phyloP scores from a whole-genome alignment of 2,888 invertebrate genomes.

The Kryphioiulus occultus region DNA sequence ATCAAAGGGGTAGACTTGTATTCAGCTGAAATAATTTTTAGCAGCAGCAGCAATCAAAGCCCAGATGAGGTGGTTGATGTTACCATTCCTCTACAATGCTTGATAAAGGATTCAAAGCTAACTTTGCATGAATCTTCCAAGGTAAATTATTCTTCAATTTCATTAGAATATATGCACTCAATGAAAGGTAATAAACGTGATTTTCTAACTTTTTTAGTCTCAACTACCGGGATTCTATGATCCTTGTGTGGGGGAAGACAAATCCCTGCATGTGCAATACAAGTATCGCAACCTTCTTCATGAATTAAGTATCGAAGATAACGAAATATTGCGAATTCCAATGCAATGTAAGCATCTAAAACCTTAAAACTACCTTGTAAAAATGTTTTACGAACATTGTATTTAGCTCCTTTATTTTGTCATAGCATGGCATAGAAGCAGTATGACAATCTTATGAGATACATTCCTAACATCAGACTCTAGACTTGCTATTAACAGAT shows the following conservation, averaged over 20 bases:
- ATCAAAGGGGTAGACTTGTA: background rate
- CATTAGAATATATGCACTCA: constrained; percentile 47
- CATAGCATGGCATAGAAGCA: too few relatives aligned
- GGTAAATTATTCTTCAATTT: constrained; percentile 66
- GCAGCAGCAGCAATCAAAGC: background rate
- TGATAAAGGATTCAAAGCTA: constrained; percentile 89
- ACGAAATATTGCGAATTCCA: constrained; percentile 80
- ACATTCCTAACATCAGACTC: too few relatives aligned
- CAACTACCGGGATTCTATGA: constrained; percentile 97
- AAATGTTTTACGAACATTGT: too few relatives aligned
- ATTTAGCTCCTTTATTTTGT: background rate
- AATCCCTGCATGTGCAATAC: constrained; percentile 85
- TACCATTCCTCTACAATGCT: constrained; percentile 91
- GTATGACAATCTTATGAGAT: background rate
- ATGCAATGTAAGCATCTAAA: constrained; percentile 70
- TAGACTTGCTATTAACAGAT: background rate
- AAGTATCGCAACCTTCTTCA: constrained; percentile 81
- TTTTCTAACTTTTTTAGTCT: constrained; percentile 69
- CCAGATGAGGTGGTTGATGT: constrained; percentile 79
- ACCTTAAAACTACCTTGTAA: background rate
- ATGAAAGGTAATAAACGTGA: background rate
- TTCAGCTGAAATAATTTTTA: background rate
- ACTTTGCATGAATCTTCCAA: constrained; percentile 84
- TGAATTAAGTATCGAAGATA: constrained; percentile 79
- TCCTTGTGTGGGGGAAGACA: constrained; percentile 88